These are phyloP conservation scores for Leucoraja ocellata DNA, from an alignment of 2,797 vertebrate genomes.

Conservation along the genomic window DNA sequence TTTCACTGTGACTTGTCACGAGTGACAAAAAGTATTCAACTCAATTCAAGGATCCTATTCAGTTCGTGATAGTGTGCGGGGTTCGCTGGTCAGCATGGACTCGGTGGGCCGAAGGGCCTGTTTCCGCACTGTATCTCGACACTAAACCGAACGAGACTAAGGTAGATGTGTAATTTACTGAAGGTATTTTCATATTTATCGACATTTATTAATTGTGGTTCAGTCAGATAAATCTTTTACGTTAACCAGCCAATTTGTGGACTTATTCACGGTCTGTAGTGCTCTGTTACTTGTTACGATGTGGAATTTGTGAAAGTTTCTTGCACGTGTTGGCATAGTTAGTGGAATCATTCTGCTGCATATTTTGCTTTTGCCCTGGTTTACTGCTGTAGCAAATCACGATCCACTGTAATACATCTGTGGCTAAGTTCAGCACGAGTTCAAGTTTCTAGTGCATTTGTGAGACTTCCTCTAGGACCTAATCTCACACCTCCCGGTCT, in stretches of 20 bases:
- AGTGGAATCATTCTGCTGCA: neutral
- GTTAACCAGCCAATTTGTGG: neutral
- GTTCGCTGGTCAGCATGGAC: no score
- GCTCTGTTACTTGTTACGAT: neutral
- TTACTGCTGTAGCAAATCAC: neutral
- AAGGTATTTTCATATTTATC: neutral
- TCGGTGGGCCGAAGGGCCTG: no score
- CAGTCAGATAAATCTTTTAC: neutral
- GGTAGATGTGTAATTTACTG: neutral
- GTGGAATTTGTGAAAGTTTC: neutral
- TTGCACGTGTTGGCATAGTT: neutral
- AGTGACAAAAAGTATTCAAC: no score
- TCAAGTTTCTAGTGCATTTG: conserved; percentile 1
- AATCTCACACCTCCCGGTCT: neutral
- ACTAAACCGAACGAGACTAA: no score
- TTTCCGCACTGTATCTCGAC: no score
- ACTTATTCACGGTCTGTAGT: neutral
- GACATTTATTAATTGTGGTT: neutral
- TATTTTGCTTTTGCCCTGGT: neutral
- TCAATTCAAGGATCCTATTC: no score
- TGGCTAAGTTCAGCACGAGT: neutral
- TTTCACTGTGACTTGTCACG: no score
- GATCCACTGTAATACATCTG: neutral
- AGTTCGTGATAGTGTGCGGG: no score
- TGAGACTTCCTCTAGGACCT: neutral